Evolutionary conservation across 2,888 invertebrate species (phyloP).

Genomic region (Drosophila mercatorum): DNA sequence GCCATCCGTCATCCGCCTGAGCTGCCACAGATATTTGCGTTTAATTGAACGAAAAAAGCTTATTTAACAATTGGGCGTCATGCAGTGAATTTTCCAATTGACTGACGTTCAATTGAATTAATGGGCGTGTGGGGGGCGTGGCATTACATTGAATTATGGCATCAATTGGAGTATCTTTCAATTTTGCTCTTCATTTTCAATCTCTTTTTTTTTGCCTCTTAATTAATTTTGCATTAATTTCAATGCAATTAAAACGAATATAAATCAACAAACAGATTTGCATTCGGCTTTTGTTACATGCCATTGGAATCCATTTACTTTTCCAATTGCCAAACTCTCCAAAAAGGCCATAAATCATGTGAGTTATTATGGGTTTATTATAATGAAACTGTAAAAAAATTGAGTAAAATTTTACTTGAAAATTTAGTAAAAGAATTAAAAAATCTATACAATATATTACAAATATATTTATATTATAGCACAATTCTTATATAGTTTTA

Average conservation of each 20-base stretch:
- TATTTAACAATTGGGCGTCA: slow-evolving; percentile 41
- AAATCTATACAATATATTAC: no score
- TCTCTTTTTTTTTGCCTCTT: slow-evolving; percentile 22
- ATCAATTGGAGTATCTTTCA: slow-evolving; percentile 12
- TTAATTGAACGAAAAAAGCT: slow-evolving; percentile 37
- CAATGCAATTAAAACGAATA: slow-evolving; percentile 57
- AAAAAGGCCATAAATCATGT: slow-evolving; percentile 45
- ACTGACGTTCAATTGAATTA: slow-evolving; percentile 61
- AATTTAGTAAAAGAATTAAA: no score
- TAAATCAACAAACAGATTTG: slow-evolving; percentile 45
- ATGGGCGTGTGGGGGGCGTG: slow-evolving; percentile 37
- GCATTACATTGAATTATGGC: slow-evolving; percentile 29
- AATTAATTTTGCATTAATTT: slow-evolving; percentile 72
- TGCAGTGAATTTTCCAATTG: slow-evolving; percentile 54
- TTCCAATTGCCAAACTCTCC: slow-evolving; percentile 34
- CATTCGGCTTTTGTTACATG: slow-evolving; percentile 19
- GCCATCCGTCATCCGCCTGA: neutral
- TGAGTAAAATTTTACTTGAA: neutral
- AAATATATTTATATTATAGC: no score
- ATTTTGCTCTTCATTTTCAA: slow-evolving; percentile 1
- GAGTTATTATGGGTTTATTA: slow-evolving; percentile 53
- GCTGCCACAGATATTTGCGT: slow-evolving; percentile 2
- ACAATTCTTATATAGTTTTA: no score
- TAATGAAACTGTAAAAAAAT: slow-evolving; percentile 7
- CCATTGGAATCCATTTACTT: slow-evolving; percentile 11